Conservation (phyloP, 2,113 vertebrate species). For the Delphinapterus leucas region DNA sequence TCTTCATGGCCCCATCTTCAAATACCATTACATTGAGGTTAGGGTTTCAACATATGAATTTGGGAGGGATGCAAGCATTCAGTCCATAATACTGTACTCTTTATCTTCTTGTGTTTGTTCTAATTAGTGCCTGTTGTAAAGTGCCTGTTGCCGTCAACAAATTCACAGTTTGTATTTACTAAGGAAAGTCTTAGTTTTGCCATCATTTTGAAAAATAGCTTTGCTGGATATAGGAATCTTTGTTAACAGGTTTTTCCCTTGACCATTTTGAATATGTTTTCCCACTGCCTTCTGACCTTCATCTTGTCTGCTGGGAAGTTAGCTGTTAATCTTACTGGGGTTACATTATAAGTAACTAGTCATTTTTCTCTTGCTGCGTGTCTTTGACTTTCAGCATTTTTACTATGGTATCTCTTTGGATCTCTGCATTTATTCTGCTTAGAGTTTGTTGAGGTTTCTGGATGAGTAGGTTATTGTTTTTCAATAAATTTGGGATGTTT, state of each 20-base stretch:
- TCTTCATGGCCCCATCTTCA: background rate
- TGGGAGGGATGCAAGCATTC: background rate
- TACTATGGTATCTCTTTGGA: background rate
- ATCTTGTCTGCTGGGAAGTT: background rate
- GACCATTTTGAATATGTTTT: background rate
- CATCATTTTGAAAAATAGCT: background rate
- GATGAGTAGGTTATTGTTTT: background rate
- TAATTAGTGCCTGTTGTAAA: background rate
- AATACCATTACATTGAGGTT: background rate
- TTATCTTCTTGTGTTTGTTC: background rate
- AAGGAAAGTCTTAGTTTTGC: background rate
- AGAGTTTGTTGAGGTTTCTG: background rate
- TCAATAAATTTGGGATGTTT: background rate
- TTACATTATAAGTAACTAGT: background rate
- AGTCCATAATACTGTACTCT: background rate
- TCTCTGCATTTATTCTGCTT: background rate
- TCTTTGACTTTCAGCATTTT: background rate
- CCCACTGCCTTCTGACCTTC: background rate
- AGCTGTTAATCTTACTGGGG: background rate
- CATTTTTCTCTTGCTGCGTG: background rate
- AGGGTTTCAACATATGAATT: background rate
- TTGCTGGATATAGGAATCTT: background rate
- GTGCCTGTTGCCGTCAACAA: background rate
- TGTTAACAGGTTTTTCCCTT: background rate
- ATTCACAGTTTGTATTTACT: background rate